Conservation (phyloP, 2,113 vertebrate species). For the Todiramphus saurophagus region DNA sequence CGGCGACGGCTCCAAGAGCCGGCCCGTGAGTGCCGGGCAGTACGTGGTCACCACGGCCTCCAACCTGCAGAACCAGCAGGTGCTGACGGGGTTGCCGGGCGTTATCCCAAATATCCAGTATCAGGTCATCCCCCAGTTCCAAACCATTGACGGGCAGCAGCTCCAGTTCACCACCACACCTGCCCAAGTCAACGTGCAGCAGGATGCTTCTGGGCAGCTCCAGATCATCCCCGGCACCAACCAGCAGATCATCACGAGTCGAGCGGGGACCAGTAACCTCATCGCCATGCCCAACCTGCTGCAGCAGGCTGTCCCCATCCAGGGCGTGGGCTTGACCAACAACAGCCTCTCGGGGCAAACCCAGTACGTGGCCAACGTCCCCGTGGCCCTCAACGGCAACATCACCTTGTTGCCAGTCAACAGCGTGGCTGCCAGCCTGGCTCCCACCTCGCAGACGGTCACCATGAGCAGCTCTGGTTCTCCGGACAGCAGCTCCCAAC, state of each 20-base stretch:
- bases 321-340: conserved; percentile 87
- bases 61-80: conserved; percentile 86
- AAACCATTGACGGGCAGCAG: conserved; percentile 93
- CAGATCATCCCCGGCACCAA: conserved; percentile 87
- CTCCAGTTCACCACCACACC: conserved; percentile 86
- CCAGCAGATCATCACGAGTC: conserved; percentile 87
- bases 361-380: conserved; percentile 93
- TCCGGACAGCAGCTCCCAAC: conserved; percentile 75
- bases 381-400: conserved; percentile 91
- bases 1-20: conserved; percentile 74
- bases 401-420: conserved; percentile 92
- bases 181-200: conserved; percentile 79
- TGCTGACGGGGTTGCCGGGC: conserved; percentile 87
- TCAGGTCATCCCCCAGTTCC: conserved; percentile 96
- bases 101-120: conserved; percentile 95
- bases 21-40: conserved; percentile 77
- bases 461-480: conserved; percentile 77
- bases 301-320: conserved; percentile 92
- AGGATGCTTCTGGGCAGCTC: conserved; percentile 90
- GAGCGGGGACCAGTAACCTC: conserved; percentile 84
- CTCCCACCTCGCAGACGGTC: conserved; percentile 83
- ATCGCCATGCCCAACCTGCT: conserved; percentile 90
- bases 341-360: conserved; percentile 87
- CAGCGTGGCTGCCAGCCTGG: conserved; percentile 77
- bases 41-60: conserved; percentile 86